Conservation (phyloP, 2,113 vertebrate genomes). For the Poeciliopsis prolifica region DNA sequence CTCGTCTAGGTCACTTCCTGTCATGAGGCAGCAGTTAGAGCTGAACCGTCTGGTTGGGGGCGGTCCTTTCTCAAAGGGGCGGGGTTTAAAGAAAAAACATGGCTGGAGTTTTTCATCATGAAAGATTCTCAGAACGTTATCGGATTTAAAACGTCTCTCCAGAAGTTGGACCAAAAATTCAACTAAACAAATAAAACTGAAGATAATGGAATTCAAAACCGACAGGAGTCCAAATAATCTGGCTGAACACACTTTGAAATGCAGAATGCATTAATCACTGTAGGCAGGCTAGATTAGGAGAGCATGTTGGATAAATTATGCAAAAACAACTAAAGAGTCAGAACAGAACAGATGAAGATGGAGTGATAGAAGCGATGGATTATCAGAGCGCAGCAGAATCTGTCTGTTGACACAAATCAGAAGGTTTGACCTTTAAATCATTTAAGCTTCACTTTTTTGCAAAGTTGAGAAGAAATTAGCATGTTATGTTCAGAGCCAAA, state of each 20-base stretch:
- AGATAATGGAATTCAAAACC: background rate
- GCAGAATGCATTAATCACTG: conserved; percentile 5
- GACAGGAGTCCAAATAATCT: background rate
- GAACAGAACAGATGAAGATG: background rate
- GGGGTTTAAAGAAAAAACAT: background rate
- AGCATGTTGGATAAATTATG: background rate
- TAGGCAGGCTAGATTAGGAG: background rate
- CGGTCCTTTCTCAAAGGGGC: background rate
- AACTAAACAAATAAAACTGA: background rate
- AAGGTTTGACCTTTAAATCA: background rate
- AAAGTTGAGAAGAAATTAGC: background rate
- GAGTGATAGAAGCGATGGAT: background rate
- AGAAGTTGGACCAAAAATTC: background rate
- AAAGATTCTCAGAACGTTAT: background rate
- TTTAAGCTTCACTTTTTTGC: background rate
- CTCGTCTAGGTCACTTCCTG: background rate
- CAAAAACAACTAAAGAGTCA: conserved; percentile 14
- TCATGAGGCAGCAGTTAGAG: background rate
- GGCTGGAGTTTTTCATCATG: no score
- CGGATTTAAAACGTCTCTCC: background rate
- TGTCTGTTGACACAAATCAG: no score
- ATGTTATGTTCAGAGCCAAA: background rate
- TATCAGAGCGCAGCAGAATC: background rate
- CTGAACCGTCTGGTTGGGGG: no score
- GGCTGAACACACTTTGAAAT: background rate